These are phyloP conservation scores for Periplaneta americana DNA, from an alignment of 1,140 invertebrate species.

Conservation along the genomic window DNA sequence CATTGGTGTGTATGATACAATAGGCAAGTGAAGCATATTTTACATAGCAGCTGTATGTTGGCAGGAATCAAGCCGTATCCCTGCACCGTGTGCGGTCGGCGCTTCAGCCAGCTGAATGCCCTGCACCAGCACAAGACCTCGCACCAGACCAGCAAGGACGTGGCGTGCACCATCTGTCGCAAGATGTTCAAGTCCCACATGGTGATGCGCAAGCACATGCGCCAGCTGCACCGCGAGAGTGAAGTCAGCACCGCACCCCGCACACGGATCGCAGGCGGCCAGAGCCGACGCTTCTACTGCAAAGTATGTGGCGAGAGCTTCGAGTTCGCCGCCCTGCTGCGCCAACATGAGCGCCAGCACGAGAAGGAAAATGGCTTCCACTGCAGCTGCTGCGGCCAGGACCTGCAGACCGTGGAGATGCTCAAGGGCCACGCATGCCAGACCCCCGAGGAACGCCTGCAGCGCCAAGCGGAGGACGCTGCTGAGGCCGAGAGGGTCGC, in stretches of 20 bases:
- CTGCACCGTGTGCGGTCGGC: constrained; percentile 41
- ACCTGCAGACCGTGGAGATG: background rate
- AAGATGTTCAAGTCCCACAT: constrained; percentile 21
- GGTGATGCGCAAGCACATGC: constrained; percentile 16
- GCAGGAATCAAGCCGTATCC: constrained; percentile 40
- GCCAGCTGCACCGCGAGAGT: constrained; percentile 13
- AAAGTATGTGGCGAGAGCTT: constrained; percentile 40
- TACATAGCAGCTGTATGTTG: constrained; percentile 14
- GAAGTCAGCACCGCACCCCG: background rate
- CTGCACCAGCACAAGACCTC: constrained; percentile 30
- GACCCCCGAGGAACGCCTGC: background rate
- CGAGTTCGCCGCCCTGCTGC: constrained; percentile 33
- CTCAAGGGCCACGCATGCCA: background rate
- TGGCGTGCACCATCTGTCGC: constrained; percentile 17
- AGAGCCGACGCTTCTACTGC: constrained; percentile 33
- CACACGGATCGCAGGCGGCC: constrained; percentile 18
- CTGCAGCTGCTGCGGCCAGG: constrained; percentile 7
- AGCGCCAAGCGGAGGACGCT: background rate
- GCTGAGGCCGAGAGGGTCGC: background rate
- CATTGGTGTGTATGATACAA: too few relatives aligned
- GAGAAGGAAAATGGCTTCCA: constrained; percentile 12
- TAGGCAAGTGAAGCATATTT: too few relatives aligned
- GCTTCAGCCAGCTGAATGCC: constrained; percentile 34
- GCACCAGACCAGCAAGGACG: constrained; percentile 26
- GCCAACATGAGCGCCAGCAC: constrained; percentile 31